phyloP scores from a whole-genome alignment of 2,888 invertebrate genomes.

The Cotesia congregata region DNA sequence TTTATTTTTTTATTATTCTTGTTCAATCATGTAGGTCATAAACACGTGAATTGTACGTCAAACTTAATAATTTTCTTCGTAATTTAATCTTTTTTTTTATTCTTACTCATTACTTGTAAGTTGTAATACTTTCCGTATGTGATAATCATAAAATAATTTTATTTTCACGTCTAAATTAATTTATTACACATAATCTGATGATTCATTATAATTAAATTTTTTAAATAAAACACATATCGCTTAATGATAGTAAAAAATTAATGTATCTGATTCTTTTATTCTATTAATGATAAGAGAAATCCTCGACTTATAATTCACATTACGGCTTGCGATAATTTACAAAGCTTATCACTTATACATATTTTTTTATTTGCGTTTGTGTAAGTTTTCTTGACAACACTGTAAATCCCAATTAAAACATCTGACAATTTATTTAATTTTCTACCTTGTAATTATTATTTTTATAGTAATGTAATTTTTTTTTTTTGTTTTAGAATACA shows the following conservation, averaged over 20 bases:
- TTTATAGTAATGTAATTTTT: not conserved
- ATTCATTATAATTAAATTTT: not conserved
- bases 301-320: not conserved
- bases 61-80: constrained; percentile 19
- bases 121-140: not conserved
- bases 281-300: not conserved
- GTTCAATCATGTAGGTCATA: constrained; percentile 48
- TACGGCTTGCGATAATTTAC: not conserved
- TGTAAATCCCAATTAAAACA: not conserved
- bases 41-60: constrained; percentile 43
- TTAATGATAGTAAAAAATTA: not conserved
- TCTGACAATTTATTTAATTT: not conserved
- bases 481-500: constrained; percentile 55
- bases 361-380: not conserved
- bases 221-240: not conserved
- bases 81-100: constrained; percentile 7
- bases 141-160: not conserved
- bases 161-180: not conserved
- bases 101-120: not conserved
- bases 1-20: constrained; percentile 2
- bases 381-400: not conserved
- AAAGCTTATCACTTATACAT: not conserved
- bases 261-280: constrained; percentile 5
- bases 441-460: not conserved
- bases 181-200: not conserved